Percentiles rank a stretch among this genome's conserved stretches.
phyloP scores from a whole-genome alignment of 64 coral and sea anemone species.

The Stylophora pistillata region DNA sequence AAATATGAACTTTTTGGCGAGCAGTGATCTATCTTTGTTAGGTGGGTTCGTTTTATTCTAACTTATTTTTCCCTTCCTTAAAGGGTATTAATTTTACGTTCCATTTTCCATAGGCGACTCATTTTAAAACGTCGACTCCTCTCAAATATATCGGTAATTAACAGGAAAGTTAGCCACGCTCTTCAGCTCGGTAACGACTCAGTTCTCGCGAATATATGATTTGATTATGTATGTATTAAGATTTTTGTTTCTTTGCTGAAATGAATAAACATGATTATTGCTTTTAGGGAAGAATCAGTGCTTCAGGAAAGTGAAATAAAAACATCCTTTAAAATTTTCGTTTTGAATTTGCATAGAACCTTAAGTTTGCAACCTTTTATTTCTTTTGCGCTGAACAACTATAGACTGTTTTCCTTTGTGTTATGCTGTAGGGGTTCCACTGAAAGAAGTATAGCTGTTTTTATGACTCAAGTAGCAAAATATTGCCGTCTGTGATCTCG shows the following conservation, averaged over 20 bases:
- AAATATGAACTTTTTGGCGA: too few relatives aligned
- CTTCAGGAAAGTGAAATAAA: not conserved
- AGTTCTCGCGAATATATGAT: too few relatives aligned
- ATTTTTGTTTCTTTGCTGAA: not conserved
- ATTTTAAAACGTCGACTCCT: too few relatives aligned
- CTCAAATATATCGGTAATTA: too few relatives aligned
- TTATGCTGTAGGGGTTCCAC: not conserved
- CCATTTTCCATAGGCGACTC: too few relatives aligned
- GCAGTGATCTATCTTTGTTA: too few relatives aligned
- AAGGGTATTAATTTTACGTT: too few relatives aligned
- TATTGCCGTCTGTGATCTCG: not conserved
- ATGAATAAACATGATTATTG: not conserved
- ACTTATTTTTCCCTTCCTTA: too few relatives aligned
- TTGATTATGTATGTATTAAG: too few relatives aligned
- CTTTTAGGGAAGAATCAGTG: not conserved
- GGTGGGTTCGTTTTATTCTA: too few relatives aligned
- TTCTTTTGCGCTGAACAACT: not conserved
- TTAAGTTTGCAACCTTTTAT: not conserved
- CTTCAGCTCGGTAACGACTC: too few relatives aligned
- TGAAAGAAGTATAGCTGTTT: not conserved
- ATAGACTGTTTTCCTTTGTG: not conserved
- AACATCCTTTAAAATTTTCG: not conserved
- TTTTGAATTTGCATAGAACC: not conserved
- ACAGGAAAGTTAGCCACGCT: too few relatives aligned
- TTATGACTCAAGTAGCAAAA: conserved; percentile 14